phyloP scores from a whole-genome alignment of 2,113 vertebrate genomes.

The Alectura lathami region DNA sequence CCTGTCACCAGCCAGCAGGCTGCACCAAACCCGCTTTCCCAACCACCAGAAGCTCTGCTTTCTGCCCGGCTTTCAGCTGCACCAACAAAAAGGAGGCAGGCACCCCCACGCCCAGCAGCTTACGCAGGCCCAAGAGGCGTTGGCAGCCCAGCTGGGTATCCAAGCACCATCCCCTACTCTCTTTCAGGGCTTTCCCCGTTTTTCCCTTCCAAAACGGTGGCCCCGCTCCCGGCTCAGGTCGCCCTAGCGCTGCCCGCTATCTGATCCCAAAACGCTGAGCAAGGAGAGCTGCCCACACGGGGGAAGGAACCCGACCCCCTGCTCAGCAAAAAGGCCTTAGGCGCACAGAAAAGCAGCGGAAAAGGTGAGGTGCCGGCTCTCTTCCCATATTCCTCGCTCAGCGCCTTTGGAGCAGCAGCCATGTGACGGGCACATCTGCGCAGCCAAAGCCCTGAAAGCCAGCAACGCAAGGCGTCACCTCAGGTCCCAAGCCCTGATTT shows the following conservation, averaged over 20 bases:
- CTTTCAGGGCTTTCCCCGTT: neutral
- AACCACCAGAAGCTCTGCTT: neutral
- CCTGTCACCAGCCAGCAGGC: neutral
- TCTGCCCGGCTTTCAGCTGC: neutral
- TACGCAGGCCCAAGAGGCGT: neutral
- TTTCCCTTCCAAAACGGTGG: neutral
- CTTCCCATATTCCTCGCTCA: accelerated
- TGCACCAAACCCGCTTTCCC: neutral
- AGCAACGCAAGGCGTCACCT: neutral
- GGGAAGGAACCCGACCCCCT: neutral
- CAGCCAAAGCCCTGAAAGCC: neutral
- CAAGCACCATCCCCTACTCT: neutral
- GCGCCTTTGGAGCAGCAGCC: neutral
- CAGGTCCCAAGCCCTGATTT: neutral
- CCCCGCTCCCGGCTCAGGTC: neutral
- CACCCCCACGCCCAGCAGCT: neutral
- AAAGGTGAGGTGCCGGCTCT: neutral
- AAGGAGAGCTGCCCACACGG: neutral
- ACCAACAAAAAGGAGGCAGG: neutral
- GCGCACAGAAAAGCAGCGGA: too few species aligned
- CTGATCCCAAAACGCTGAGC: neutral
- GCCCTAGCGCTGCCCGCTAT: neutral
- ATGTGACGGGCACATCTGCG: neutral
- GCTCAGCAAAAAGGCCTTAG: neutral
- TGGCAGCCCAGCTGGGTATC: neutral